Evolutionary conservation across 1,140 invertebrate species (phyloP).

Genomic region (Philotrypesis tridentata): DNA sequence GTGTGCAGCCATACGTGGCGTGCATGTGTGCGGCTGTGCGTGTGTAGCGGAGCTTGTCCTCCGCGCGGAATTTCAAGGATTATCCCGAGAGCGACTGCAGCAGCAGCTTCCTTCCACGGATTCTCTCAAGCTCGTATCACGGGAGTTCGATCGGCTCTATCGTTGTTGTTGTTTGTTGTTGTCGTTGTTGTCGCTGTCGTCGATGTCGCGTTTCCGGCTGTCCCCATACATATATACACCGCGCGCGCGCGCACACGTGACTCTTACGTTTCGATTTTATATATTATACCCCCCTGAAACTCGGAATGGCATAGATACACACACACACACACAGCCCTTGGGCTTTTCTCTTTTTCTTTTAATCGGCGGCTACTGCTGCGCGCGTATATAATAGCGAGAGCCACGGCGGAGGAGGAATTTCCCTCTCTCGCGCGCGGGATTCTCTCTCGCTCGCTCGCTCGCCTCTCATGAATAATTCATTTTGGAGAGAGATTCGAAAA

Average conservation of each 20-base stretch:
- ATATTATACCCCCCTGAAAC: too few relatives aligned
- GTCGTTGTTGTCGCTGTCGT: not conserved
- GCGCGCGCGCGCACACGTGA: not conserved
- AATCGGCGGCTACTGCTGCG: not conserved
- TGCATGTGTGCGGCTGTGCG: not conserved
- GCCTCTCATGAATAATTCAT: not conserved
- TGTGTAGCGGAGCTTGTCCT: not conserved
- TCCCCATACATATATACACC: not conserved
- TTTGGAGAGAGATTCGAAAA: not conserved
- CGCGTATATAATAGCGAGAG: too few relatives aligned
- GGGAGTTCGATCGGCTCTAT: not conserved
- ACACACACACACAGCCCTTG: too few relatives aligned
- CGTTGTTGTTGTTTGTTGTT: conserved; percentile 2
- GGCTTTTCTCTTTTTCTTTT: not conserved
- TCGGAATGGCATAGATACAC: too few relatives aligned
- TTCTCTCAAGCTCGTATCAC: not conserved
- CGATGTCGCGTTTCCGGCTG: not conserved
- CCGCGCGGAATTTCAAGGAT: conserved; percentile 34
- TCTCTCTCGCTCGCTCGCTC: not conserved
- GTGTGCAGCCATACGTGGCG: not conserved
- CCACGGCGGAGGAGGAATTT: not conserved
- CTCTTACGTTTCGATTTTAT: not conserved
- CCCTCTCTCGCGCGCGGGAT: not conserved
- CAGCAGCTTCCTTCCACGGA: conserved; percentile 9
- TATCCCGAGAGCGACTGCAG: conserved; percentile 7